Base-by-base conservation (phyloP, 1,140 invertebrate genomes). In the Andrena cerasifolii region DNA sequence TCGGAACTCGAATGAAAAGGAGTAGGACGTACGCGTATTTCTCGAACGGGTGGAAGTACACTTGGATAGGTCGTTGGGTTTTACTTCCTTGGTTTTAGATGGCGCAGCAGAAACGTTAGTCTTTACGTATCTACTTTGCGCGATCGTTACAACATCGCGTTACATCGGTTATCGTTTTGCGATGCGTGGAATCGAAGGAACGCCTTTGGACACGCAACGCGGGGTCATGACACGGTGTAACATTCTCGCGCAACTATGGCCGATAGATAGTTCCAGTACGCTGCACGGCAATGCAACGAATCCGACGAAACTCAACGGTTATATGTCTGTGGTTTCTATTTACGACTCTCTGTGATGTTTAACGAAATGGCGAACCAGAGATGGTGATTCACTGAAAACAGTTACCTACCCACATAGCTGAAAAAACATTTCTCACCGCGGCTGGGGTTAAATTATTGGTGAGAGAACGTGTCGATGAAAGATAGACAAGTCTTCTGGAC, bases 51-150 rank as follows among this genome's bases (percentile, higher is more conserved):
- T n/a, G n/a, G n/a, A n/a, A 18, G 7, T 1, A 7, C 18, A 45
- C 7, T 43, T 28, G 6, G 0, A 59, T 31, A 4, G 67, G 24
- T 70, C 53, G 67, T 70, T 70, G 24, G 26, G 2, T 70, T 70
- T 70, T 58, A 70, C 26, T 47, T 10, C 36, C 3, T 6, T 7
- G 7, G 28, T 59, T 28, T 3, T 28, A 56, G 26, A 21, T 24
- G n/a, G 16, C 65, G 49, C 66, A 2, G n/a, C 3, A 4, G 26
- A 5, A 28, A 43, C 16, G 28, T 2, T 51, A 18, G 65, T 36
- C 33, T 40, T 54, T 54, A n/a, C n/a, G n/a, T n/a, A 68, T 68
- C 51, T 56, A 14, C 4, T 58, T 31, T 21, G 67, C 36, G 36
- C 18, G 47, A 54, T 43, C 51, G 65, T 68, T 67, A 18, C 31